Evolutionary conservation across 2,888 invertebrate genomes (phyloP).

Genomic region (Eupeodes latifasciatus): DNA sequence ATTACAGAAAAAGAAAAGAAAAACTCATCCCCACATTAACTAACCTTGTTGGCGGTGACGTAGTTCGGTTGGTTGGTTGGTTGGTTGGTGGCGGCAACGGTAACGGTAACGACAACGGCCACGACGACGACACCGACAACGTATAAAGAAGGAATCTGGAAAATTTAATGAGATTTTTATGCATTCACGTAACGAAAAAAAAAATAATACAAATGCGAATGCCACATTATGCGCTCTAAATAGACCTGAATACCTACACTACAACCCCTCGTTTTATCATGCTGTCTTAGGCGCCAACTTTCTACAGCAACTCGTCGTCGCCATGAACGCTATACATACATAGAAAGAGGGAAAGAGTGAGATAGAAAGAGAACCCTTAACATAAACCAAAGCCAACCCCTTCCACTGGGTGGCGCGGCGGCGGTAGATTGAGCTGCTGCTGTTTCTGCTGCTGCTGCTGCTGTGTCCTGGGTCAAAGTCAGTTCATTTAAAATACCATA

Average conservation of each 20-base stretch:
- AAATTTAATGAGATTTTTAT: conserved; percentile 75
- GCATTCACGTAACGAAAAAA: conserved; percentile 66
- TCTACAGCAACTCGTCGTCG: conserved; percentile 33
- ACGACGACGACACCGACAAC: conserved; percentile 22
- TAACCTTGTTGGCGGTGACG: neutral
- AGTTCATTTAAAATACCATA: conserved; percentile 75
- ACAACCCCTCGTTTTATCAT: neutral
- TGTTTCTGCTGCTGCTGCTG: neutral
- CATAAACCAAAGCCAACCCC: neutral
- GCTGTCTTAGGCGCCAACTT: conserved; percentile 45
- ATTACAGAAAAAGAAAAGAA: neutral
- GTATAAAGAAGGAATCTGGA: conserved; percentile 45
- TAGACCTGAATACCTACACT: conserved; percentile 52
- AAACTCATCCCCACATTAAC: neutral
- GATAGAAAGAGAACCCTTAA: neutral
- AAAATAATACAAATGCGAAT: conserved; percentile 73
- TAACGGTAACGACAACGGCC: neutral
- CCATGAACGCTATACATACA: conserved; percentile 22
- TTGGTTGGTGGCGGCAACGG: neutral
- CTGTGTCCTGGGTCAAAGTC: conserved; percentile 74
- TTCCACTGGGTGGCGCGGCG: no score
- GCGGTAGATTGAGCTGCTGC: neutral
- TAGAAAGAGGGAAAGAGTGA: no score
- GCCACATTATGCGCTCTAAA: conserved; percentile 75
- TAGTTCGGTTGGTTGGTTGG: neutral